phyloP scores from a whole-genome alignment of 2,888 invertebrate genomes.

The Morpho helenor region DNA sequence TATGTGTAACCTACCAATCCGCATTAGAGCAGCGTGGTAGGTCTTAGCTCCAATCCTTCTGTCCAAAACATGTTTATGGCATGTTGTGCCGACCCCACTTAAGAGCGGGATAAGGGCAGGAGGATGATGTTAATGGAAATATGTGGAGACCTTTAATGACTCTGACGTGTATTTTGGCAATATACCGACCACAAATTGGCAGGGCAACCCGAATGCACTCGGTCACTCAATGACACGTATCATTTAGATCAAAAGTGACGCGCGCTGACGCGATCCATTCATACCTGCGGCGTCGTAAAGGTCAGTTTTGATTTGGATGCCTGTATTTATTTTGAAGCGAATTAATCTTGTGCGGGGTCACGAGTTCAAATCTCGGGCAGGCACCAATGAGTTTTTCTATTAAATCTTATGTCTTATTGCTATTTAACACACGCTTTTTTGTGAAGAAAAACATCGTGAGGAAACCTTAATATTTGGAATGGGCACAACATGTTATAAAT shows the following conservation, averaged over 20 bases:
- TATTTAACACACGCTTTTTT: too few relatives aligned
- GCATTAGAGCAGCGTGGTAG: too few relatives aligned
- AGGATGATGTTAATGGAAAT: background rate
- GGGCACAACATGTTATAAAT: too few relatives aligned
- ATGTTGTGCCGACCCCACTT: too few relatives aligned
- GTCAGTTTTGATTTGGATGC: constrained; percentile 10
- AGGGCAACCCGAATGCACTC: constrained; percentile 12
- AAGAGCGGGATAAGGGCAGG: too few relatives aligned
- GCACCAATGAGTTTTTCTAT: background rate
- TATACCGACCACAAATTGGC: constrained; percentile 16
- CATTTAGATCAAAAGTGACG: constrained; percentile 34
- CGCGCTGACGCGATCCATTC: constrained; percentile 57
- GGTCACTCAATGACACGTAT: constrained; percentile 60
- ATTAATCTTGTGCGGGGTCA: background rate
- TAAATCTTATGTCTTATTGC: background rate
- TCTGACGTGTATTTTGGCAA: constrained; percentile 22
- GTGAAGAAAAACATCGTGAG: too few relatives aligned
- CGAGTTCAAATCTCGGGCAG: too few relatives aligned
- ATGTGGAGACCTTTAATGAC: background rate
- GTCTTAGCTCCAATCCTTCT: too few relatives aligned
- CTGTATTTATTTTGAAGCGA: background rate
- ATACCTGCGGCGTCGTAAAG: constrained; percentile 38
- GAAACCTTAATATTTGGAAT: too few relatives aligned
- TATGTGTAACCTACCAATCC: too few relatives aligned
- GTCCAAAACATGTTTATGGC: too few relatives aligned